These are phyloP conservation scores for Trichomycterus rosablanca DNA, from an alignment of 2,113 vertebrate species.

Conservation along the genomic window DNA sequence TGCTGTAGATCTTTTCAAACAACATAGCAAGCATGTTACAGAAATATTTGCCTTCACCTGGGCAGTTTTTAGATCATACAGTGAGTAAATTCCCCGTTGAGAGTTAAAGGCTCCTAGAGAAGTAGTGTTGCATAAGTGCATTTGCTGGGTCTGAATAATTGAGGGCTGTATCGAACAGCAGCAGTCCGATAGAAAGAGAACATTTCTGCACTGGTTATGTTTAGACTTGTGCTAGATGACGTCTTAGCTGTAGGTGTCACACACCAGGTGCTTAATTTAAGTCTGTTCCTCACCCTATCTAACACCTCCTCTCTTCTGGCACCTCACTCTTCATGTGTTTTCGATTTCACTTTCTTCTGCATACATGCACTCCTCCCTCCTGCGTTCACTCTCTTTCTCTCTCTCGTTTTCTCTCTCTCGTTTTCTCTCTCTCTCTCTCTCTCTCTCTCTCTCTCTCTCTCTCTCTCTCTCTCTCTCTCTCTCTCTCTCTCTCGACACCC, in stretches of 20 bases:
- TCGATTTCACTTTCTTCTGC: conserved; percentile 47
- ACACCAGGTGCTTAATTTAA: conserved; percentile 56
- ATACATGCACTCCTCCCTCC: conserved; percentile 18
- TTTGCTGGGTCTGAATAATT: neutral
- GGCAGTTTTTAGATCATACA: too few species aligned
- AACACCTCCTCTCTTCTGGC: conserved; percentile 59
- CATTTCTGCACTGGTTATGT: conserved; percentile 20
- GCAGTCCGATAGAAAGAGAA: neutral
- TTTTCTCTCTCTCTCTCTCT: conserved; percentile 44
- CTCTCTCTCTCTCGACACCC: conserved; percentile 58
- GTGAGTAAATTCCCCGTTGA: too few species aligned
- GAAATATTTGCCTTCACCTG: too few species aligned
- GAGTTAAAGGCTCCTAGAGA: too few species aligned
- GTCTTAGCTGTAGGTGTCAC: conserved; percentile 31
- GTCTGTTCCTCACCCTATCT: conserved; percentile 52
- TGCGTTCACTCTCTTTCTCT: conserved; percentile 21
- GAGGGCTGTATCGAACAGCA: neutral
- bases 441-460: too few species aligned
- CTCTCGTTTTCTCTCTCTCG: conserved; percentile 13
- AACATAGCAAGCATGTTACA: too few species aligned
- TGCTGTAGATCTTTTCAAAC: too few species aligned
- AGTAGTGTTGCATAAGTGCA: too few species aligned
- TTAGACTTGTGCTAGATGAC: conserved; percentile 32
- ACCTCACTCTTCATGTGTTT: conserved; percentile 55
- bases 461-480: too few species aligned